Conservation (phyloP, 2,888 invertebrate species). For the Mythimna vitellina region DNA sequence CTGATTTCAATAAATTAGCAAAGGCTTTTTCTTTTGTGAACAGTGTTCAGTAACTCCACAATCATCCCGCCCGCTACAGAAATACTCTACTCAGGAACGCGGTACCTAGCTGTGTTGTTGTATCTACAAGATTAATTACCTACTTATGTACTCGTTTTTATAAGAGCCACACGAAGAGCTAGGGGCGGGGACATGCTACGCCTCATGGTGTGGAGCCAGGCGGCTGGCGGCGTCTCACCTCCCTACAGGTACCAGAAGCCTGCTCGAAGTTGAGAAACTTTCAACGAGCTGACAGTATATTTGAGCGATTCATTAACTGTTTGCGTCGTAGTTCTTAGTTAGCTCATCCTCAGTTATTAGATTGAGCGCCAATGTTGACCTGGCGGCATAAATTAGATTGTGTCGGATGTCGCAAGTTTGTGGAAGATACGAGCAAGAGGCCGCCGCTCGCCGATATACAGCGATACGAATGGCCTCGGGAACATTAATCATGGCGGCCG, state of each 20-base stretch:
- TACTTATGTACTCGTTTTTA: conserved; percentile 1
- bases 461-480: conserved; percentile 45
- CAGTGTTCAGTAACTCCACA: neutral
- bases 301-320: conserved; percentile 29
- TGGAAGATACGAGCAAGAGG: conserved; percentile 15
- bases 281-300: neutral
- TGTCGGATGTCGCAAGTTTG: conserved; percentile 42
- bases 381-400: conserved; percentile 40
- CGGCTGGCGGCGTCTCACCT: neutral
- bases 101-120: neutral
- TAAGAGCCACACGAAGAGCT: neutral
- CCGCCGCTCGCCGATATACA: conserved; percentile 30
- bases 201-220: no score
- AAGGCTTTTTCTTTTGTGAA: conserved; percentile 2
- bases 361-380: conserved; percentile 30
- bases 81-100: neutral
- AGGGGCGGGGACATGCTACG: neutral
- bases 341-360: conserved; percentile 35
- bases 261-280: neutral
- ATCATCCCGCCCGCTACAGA: neutral
- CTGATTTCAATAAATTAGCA: neutral
- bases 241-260: neutral
- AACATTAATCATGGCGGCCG: conserved; percentile 61
- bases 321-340: conserved; percentile 10
- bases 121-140: neutral